Evolutionary conservation across 2,113 vertebrate genomes (phyloP), one percentile per base, ranked within the genome.

Genomic region (Paraplagusia blochii): DNA sequence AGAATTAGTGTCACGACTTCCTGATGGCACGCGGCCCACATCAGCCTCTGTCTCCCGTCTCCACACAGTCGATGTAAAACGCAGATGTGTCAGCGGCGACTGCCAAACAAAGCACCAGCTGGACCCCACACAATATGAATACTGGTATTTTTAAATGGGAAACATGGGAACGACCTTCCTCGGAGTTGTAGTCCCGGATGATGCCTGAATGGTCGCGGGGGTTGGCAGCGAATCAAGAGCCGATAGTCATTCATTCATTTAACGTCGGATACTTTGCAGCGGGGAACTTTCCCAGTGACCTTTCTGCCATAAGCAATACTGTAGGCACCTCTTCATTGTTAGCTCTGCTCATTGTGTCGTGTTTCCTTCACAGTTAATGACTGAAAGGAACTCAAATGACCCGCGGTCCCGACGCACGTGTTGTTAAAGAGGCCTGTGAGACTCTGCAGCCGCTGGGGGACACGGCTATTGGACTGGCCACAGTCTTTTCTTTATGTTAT

Each of bases 61-160:
- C 15, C 11, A 58, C 11, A 11, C 60, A 45, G 13, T 63, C 69
- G 63, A 88, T 83, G 74, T 72, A 57, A 80, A 82, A 69, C 49
- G 0, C 84, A 86, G 81, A 78, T 88, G 84, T 76, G 9, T 63
- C 39, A 35, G n/a, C 5, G 14, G 9, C 0, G n/a, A n/a, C n/a
- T 1, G 14, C 10, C 11, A 60, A 80, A 81, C 83, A 88, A 87
- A 80, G 77, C 44, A 16, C 67, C 76, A 84, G 85, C 77, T 88
- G 84, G 58, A 47, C 34, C 43, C 14, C 70, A 54, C 59, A 72
- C 75, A 80, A 79, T 76, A 74, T 65, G 72, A 67, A 82, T 63
- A 54, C 7, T 17, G 63, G 50, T 87, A 84, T 85, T 87, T 88
- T 76, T 85, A 67, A 57, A 54, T 54, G 19, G 62, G 56, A 82